Conservation (phyloP, 2,113 vertebrate species). For the Glareola pratincola region DNA sequence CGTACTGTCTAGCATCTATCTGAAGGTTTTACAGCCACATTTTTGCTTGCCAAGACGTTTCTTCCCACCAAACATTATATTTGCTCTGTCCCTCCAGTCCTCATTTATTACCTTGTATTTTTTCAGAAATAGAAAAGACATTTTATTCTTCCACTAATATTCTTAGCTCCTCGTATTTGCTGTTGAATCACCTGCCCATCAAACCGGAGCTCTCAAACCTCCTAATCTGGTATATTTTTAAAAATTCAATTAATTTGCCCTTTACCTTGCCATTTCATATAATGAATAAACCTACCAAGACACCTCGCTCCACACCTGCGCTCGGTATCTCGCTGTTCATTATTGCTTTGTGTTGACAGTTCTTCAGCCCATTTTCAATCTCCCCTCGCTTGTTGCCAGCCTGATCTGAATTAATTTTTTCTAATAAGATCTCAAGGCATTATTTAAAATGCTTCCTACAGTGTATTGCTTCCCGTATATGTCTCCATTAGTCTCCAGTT, state of each 20-base stretch:
- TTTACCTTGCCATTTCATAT: conserved; percentile 8
- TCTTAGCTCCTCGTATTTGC: not conserved
- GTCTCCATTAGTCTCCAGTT: not conserved
- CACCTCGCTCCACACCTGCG: not conserved
- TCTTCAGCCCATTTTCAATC: not conserved
- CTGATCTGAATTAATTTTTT: conserved; percentile 1
- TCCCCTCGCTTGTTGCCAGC: not conserved
- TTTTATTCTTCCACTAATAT: not conserved
- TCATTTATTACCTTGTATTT: not conserved
- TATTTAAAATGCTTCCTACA: not conserved
- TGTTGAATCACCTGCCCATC: not conserved
- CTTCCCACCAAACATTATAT: not conserved
- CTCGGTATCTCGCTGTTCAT: not conserved
- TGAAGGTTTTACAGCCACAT: not conserved
- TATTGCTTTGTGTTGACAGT: not conserved
- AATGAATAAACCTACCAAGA: not conserved
- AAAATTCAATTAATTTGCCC: conserved; percentile 18
- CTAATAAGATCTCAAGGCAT: not conserved
- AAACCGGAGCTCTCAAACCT: not conserved
- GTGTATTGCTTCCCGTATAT: not conserved
- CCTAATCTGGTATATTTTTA: not conserved
- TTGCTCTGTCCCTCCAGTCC: not conserved
- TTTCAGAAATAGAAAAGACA: not conserved
- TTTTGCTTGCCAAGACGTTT: not conserved
- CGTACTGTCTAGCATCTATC: not conserved